Percentiles rank a stretch among this genome's conserved stretches.
Conservation (phyloP, 2,888 invertebrate genomes). For the Coecobrya sp. region DNA sequence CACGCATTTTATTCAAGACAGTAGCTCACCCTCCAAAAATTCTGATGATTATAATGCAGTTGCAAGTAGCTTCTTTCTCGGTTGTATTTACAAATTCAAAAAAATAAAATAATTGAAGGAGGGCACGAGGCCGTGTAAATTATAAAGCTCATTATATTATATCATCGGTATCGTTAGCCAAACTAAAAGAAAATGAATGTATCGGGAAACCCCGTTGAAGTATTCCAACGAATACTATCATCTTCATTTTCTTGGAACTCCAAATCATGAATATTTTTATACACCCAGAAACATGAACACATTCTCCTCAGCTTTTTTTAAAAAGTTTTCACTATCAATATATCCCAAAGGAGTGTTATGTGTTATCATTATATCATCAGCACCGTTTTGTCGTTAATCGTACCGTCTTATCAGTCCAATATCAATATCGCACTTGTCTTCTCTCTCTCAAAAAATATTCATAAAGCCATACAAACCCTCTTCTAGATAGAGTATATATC, state of each 20-base stretch:
- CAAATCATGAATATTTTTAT: no score
- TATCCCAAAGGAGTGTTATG: no score
- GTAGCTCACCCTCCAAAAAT: neutral
- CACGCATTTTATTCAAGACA: neutral
- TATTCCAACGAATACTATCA: no score
- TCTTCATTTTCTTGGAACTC: no score
- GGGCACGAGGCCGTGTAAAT: conserved; percentile 72
- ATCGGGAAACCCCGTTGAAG: neutral
- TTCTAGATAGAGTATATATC: neutral
- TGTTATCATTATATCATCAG: neutral
- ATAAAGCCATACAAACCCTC: neutral
- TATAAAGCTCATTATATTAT: conserved; percentile 61
- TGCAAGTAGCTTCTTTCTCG: neutral
- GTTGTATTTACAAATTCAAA: neutral
- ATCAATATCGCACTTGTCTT: conserved; percentile 8
- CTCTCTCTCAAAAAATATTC: neutral
- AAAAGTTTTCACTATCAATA: neutral
- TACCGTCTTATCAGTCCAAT: neutral
- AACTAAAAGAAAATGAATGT: no score
- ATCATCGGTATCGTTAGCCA: conserved; percentile 30
- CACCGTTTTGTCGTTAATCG: neutral
- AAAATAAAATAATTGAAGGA: conserved; percentile 64
- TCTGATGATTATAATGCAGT: conserved; percentile 9
- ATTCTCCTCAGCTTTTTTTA: no score
- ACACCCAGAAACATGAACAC: no score